These are phyloP conservation scores for Microtus californicus DNA, from an alignment of 2,797 vertebrate genomes.

Conservation along the genomic window DNA sequence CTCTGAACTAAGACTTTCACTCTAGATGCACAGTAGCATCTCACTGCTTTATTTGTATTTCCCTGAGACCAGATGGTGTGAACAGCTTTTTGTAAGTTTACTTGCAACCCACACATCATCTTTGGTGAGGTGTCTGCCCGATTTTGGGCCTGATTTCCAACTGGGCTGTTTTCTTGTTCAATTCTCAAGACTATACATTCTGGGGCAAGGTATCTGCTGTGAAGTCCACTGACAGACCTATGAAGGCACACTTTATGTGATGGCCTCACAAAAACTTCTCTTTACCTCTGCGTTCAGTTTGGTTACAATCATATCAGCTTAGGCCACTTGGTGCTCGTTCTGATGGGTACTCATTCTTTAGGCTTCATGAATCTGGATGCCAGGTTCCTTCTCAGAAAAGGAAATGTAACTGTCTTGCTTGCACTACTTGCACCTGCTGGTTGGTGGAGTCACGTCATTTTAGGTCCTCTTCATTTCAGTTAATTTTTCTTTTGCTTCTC, in stretches of 20 bases:
- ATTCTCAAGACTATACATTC: not conserved
- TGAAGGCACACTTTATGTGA: not conserved
- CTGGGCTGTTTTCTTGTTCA: not conserved
- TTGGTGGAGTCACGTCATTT: not conserved
- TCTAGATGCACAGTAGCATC: not conserved
- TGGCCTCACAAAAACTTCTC: not conserved
- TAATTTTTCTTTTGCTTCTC: too few species aligned
- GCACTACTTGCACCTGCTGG: not conserved
- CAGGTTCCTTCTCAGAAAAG: not conserved
- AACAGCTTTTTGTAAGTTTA: not conserved
- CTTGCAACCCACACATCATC: not conserved
- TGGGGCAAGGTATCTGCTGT: not conserved
- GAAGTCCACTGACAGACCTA: not conserved
- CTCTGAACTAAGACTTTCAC: not conserved
- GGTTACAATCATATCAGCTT: not conserved
- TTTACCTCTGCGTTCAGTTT: not conserved
- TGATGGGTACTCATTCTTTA: not conserved
- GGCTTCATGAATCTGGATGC: not conserved
- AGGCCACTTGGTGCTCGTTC: not conserved
- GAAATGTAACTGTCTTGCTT: not conserved
- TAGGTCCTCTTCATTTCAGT: too few species aligned
- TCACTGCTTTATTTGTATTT: not conserved
- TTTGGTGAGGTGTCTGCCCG: not conserved
- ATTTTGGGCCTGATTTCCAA: too few species aligned
- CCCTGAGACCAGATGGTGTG: not conserved